phyloP scores from a whole-genome alignment of 2,888 invertebrate species.

The Agrochola macilenta region DNA sequence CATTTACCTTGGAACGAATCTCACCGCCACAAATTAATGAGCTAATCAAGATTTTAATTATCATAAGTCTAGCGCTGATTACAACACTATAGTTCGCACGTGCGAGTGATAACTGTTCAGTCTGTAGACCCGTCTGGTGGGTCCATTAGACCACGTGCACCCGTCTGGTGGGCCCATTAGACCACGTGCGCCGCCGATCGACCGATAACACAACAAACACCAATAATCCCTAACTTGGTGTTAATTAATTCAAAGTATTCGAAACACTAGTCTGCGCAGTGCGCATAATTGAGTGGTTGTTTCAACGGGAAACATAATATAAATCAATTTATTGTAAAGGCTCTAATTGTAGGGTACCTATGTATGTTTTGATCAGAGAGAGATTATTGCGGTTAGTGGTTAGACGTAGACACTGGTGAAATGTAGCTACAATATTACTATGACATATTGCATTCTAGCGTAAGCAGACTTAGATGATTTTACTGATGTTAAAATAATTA shows the following conservation, averaged over 20 bases:
- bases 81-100: slow-evolving; percentile 20
- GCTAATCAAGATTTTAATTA: slow-evolving; percentile 21
- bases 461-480: not conserved
- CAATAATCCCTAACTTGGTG: slow-evolving; percentile 33
- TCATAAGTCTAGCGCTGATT: slow-evolving; percentile 14
- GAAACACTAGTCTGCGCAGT: slow-evolving; percentile 44
- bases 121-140: slow-evolving; percentile 19
- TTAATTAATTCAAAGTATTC: slow-evolving; percentile 56
- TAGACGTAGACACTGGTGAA: not conserved
- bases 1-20: not conserved
- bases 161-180: slow-evolving; percentile 29
- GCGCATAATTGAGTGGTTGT: slow-evolving; percentile 50
- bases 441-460: no score
- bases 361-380: not conserved
- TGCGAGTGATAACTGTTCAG: slow-evolving; percentile 11
- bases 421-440: not conserved
- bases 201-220: slow-evolving; percentile 46
- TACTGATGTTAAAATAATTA: not conserved
- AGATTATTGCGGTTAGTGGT: not conserved
- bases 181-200: slow-evolving; percentile 48
- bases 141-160: slow-evolving; percentile 41
- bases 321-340: slow-evolving; percentile 32
- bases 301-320: slow-evolving; percentile 21
- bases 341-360: slow-evolving; percentile 5
- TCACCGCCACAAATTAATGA: not conserved